Evolutionary conservation across 2,888 invertebrate species (phyloP).

Genomic region (Cancer borealis): DNA sequence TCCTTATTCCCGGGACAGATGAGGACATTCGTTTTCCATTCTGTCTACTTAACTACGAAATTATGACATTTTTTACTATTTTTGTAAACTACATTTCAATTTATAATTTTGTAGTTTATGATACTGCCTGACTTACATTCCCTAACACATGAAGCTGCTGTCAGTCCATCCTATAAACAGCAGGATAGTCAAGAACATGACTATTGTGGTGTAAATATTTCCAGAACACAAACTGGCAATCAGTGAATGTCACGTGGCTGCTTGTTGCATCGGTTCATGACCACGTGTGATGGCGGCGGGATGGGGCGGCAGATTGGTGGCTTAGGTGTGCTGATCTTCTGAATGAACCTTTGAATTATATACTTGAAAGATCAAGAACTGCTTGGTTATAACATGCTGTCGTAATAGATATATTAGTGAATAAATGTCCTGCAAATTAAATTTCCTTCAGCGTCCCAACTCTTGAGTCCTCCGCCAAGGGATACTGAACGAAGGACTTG

Average conservation of each 20-base stretch:
- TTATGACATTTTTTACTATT: background rate
- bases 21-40: background rate
- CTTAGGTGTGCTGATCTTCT: background rate
- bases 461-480: too few species aligned
- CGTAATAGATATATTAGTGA: too few species aligned
- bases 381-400: background rate
- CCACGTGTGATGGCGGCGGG: background rate
- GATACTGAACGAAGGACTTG: too few species aligned
- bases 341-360: background rate
- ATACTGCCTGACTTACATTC: background rate
- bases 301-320: background rate
- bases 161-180: background rate
- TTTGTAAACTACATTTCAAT: background rate
- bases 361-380: background rate
- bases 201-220: background rate
- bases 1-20: background rate
- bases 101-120: background rate
- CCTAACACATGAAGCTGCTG: background rate
- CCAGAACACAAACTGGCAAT: background rate
- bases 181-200: background rate
- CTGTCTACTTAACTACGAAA: background rate
- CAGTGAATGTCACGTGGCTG: background rate
- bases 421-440: too few species aligned
- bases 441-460: too few species aligned
- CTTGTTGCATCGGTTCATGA: background rate